Evolutionary conservation across 2,113 vertebrate species (phyloP).

Genomic region (Trochalopteron elliotii): DNA sequence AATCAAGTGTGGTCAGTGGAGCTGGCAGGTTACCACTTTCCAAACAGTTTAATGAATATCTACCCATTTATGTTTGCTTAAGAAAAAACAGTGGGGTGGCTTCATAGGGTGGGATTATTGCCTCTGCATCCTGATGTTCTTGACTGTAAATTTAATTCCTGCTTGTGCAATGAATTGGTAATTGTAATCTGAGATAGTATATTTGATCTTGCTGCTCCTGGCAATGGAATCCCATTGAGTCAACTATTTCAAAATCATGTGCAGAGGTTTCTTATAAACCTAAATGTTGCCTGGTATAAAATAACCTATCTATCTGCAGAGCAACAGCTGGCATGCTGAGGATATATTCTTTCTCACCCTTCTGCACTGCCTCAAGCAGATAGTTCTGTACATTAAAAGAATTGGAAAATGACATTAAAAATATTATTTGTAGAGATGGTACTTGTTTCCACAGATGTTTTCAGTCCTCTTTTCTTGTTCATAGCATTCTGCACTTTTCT

Average conservation of each 20-base stretch:
- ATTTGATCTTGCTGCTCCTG: slow-evolving; percentile 31
- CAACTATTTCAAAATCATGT: neutral
- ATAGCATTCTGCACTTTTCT: neutral
- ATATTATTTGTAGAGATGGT: neutral
- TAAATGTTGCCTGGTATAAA: neutral
- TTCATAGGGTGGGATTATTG: slow-evolving; percentile 4
- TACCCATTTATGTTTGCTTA: slow-evolving; percentile 31
- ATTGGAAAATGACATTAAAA: slow-evolving; percentile 2
- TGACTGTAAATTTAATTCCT: slow-evolving; percentile 13
- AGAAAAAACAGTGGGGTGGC: neutral
- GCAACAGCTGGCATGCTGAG: slow-evolving; percentile 19
- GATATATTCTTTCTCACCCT: neutral
- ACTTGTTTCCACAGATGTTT: slow-evolving; percentile 31
- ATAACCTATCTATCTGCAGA: neutral
- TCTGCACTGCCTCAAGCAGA: slow-evolving; percentile 25
- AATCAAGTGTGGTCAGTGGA: slow-evolving; percentile 21
- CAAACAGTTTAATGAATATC: slow-evolving; percentile 7
- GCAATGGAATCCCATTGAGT: slow-evolving; percentile 32
- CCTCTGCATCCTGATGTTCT: slow-evolving; percentile 14
- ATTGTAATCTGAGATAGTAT: neutral
- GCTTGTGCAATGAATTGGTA: neutral
- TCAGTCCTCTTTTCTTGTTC: neutral
- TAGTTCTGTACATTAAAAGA: neutral
- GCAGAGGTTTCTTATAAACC: neutral
- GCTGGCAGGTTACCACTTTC: neutral